Base-by-base conservation (phyloP, 2,797 vertebrate genomes). In the Micrastur ruficollis region DNA sequence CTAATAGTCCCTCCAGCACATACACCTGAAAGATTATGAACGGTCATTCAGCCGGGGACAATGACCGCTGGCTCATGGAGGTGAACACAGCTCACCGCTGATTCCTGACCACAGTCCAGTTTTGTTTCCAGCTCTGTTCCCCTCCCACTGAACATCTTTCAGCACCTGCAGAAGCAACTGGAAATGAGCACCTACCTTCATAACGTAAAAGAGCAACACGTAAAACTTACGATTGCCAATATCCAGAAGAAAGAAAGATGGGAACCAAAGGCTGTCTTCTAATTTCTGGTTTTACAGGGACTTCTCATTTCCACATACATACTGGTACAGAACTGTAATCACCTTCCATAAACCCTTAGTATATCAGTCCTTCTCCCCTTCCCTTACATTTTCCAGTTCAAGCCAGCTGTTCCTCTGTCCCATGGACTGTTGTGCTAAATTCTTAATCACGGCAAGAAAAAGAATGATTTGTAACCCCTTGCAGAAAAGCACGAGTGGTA, bases 11-110 rank as follows among this genome's bases (percentile, higher is more conserved):
- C 27, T 40, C 40, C 52, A 50, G 52, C 67, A 62, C 9, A 12
- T 0, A 2, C 11, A 61, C 29, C n/a, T 23, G 11, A 4, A 23
- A 38, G 62, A 13, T 9, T 18, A 6, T 0, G 14, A 25, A 8
- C 1, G 6, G 19, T 14, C 42, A 2, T 32, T 44, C 21, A 5
- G 6, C 31, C 4, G 2, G 19, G 42, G 36, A 15, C 38, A 5
- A 8, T 0, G 19, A 42, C 5, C 0, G 0, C 32, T 15, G 53
- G 31, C 32, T 27, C 34, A 5, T 1, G 1, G 50, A 55, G 59
- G 8, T 32, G 55, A 76, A 7, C 29, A 44, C 81, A 40, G 47
- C 11, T 20, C 78, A 50, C 9, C 0, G 0, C 5, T 17, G 3
- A 23, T 1, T 11, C 6, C 5, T 27, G 19, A 32, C 26, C 6